These are phyloP conservation scores for Seriola quinqueradiata DNA, from an alignment of 2,113 vertebrate genomes.

Conservation along the genomic window DNA sequence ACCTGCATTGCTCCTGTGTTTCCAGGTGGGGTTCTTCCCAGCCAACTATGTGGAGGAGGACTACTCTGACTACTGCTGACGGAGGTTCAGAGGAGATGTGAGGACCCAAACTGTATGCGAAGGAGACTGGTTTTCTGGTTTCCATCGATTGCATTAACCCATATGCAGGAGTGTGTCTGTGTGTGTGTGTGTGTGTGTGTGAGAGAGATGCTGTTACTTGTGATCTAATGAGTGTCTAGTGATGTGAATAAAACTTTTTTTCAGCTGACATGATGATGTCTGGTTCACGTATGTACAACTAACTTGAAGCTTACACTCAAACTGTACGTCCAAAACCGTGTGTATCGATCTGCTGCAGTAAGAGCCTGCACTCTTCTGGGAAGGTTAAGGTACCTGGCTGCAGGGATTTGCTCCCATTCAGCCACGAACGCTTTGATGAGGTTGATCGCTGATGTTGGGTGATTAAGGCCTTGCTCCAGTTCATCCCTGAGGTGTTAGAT, in stretches of 20 bases:
- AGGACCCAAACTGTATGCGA: background rate
- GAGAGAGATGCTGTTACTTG: conserved; percentile 14
- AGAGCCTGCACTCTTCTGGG: background rate
- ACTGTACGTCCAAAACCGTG: background rate
- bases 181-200: conserved; percentile 6
- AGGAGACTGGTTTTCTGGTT: conserved; percentile 1
- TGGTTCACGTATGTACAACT: background rate
- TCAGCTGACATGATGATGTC: background rate
- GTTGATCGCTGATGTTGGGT: background rate
- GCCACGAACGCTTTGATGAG: background rate
- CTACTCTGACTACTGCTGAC: conserved; percentile 94
- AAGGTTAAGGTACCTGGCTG: background rate
- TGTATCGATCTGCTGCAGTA: background rate
- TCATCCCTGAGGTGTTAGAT: background rate
- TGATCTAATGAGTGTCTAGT: conserved; percentile 46
- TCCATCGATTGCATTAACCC: conserved; percentile 47
- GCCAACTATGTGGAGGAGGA: conserved; percentile 97
- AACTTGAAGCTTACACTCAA: background rate
- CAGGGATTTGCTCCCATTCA: background rate
- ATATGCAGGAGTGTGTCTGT: conserved; percentile 41
- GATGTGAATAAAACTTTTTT: conserved; percentile 71
- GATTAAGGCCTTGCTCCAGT: background rate
- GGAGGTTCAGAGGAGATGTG: conserved; percentile 5
- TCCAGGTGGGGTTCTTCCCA: conserved; percentile 92
- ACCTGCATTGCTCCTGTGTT: background rate